Percentiles rank a stretch among this genome's conserved stretches.
These are phyloP conservation scores for Spermophilus dauricus DNA, from an alignment of 2,113 vertebrate genomes.

Conservation along the genomic window DNA sequence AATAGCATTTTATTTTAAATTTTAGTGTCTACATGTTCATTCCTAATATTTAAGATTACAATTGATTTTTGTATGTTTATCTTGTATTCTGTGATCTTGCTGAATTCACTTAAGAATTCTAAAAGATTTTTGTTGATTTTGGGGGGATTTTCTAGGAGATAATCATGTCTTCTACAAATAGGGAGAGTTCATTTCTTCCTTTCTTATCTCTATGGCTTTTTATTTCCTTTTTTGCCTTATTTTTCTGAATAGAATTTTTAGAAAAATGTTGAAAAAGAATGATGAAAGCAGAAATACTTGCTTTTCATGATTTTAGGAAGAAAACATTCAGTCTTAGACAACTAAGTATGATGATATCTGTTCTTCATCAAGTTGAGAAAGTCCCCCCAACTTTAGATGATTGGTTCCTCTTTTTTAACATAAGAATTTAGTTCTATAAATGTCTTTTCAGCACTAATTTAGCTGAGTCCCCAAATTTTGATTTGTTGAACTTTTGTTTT, in stretches of 20 bases:
- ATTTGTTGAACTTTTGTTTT: conserved; percentile 8
- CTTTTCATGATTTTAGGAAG: no score
- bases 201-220: neutral
- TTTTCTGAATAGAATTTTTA: neutral
- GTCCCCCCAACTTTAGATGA: neutral
- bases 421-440: neutral
- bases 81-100: no score
- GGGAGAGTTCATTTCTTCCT: neutral
- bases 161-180: neutral
- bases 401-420: neutral
- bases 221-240: neutral
- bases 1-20: conserved; percentile 15
- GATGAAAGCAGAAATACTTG: no score
- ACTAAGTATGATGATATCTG: neutral
- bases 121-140: neutral
- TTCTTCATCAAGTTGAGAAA: neutral
- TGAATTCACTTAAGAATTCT: neutral
- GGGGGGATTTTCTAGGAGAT: neutral
- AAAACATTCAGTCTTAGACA: no score
- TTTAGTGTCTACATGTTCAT: neutral
- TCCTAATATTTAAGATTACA: neutral
- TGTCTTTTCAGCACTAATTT: neutral
- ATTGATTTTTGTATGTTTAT: neutral
- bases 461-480: neutral
- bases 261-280: no score